Evolutionary conservation across 2,888 invertebrate genomes (phyloP).

Genomic region (Nezara viridula): DNA sequence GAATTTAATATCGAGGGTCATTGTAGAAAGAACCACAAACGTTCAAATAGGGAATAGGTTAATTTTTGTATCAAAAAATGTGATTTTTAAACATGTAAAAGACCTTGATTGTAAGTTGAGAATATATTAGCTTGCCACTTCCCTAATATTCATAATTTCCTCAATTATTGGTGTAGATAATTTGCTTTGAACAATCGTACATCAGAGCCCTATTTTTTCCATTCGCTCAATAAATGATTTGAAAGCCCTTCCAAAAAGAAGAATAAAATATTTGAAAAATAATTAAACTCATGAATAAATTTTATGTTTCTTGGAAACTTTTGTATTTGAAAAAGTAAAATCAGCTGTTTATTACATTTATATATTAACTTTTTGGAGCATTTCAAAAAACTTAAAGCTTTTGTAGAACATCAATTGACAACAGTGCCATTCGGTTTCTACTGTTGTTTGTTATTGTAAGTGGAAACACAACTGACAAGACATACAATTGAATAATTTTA

Average conservation of each 20-base stretch:
- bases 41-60: slow-evolving; percentile 60
- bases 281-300: slow-evolving; percentile 9
- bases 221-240: slow-evolving; percentile 55
- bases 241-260: slow-evolving; percentile 44
- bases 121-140: slow-evolving; percentile 54
- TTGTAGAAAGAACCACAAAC: slow-evolving; percentile 58
- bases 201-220: slow-evolving; percentile 15
- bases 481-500: slow-evolving; percentile 51
- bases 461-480: slow-evolving; percentile 54
- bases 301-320: slow-evolving; percentile 45
- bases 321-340: slow-evolving; percentile 23
- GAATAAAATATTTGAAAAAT: slow-evolving; percentile 25
- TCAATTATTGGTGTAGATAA: slow-evolving; percentile 27
- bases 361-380: slow-evolving; percentile 48
- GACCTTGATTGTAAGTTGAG: slow-evolving; percentile 57
- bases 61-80: slow-evolving; percentile 60
- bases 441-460: slow-evolving; percentile 57
- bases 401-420: slow-evolving; percentile 51
- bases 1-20: slow-evolving; percentile 61
- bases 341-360: slow-evolving; percentile 44
- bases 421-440: slow-evolving; percentile 57
- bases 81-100: slow-evolving; percentile 56
- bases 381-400: slow-evolving; percentile 44
- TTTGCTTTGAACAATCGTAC: slow-evolving; percentile 50
- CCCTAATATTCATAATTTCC: slow-evolving; percentile 44